A percentile compares a stretch with the other conserved stretches of the same genome.
phyloP scores from a whole-genome alignment of 2,797 vertebrate genomes.

The Harpagifer antarcticus region DNA sequence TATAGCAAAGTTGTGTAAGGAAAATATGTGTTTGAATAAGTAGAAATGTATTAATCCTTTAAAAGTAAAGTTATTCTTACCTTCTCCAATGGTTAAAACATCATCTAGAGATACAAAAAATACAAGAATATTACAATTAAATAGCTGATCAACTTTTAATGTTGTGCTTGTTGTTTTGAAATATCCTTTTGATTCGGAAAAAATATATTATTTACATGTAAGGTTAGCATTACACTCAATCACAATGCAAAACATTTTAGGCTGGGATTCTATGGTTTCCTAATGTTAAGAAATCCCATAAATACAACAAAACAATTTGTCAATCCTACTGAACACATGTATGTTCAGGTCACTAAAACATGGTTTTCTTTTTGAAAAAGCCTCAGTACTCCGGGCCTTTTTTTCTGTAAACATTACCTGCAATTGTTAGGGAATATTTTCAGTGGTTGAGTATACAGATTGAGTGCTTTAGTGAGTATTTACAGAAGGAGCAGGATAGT shows the following conservation, averaged over 20 bases:
- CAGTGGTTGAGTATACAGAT: neutral
- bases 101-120: constrained; percentile 76
- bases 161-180: neutral
- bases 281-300: constrained; percentile 19
- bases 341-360: neutral
- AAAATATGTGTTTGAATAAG: neutral
- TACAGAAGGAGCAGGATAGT: neutral
- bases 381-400: neutral
- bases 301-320: neutral
- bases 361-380: neutral
- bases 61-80: constrained; percentile 59
- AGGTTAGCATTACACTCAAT: neutral
- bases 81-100: constrained; percentile 73
- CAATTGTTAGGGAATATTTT: neutral
- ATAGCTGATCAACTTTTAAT: neutral
- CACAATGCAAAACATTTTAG: constrained; percentile 2
- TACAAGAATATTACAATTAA: constrained; percentile 13
- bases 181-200: neutral
- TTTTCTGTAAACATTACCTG: neutral
- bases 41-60: fast-evolving
- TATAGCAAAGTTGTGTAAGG: neutral
- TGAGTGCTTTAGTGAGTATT: neutral
- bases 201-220: neutral
- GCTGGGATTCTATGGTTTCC: neutral
- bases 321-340: neutral